These are phyloP conservation scores for Nibea coibor DNA, from an alignment of 2,113 vertebrate genomes.

Conservation along the genomic window DNA sequence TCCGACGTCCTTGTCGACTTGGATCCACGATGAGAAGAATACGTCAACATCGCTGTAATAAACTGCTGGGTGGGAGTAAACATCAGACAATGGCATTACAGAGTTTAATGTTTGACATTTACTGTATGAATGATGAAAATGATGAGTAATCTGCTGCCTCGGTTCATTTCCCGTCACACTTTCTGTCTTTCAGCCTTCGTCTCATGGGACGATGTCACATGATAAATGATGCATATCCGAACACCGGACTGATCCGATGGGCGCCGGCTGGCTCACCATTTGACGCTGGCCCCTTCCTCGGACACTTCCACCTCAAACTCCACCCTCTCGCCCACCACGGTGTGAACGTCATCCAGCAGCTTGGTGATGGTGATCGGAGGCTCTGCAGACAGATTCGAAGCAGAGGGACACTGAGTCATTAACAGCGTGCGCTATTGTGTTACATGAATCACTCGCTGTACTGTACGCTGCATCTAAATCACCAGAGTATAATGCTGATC, in stretches of 20 bases:
- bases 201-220: background rate
- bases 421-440: background rate
- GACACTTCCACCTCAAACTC: slow-evolving; percentile 92
- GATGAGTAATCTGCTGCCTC: background rate
- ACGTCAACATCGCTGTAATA: background rate
- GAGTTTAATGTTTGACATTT: background rate
- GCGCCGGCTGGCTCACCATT: slow-evolving; percentile 81
- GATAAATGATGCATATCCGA: background rate
- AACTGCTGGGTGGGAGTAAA: background rate
- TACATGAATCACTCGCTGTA: background rate
- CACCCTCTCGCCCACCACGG: slow-evolving; percentile 90
- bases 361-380: slow-evolving; percentile 88
- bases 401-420: slow-evolving; percentile 11
- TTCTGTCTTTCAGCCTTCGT: background rate
- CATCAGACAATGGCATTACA: background rate
- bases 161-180: background rate
- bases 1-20: background rate
- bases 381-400: slow-evolving; percentile 73
- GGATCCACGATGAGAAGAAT: background rate
- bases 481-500: background rate
- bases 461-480: background rate
- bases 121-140: background rate
- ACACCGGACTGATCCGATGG: background rate
- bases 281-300: slow-evolving; percentile 90
- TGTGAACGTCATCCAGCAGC: slow-evolving; percentile 91